Conservation (phyloP, 2,797 vertebrate genomes). For the Lindbergichthys nudifrons region DNA sequence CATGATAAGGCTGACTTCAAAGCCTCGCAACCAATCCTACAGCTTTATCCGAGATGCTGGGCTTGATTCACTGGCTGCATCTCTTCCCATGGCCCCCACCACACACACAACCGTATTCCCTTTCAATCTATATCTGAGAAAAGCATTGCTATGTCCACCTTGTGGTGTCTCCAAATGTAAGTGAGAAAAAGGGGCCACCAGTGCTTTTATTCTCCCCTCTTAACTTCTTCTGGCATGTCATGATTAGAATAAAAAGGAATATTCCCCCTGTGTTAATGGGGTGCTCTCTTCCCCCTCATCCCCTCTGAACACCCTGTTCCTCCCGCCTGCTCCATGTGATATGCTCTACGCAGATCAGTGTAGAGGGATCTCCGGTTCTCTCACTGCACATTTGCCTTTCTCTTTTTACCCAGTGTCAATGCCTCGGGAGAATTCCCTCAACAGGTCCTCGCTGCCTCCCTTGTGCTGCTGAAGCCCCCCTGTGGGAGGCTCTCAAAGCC, state of each 20-base stretch:
- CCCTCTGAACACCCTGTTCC: slow-evolving; percentile 46
- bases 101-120: slow-evolving; percentile 12
- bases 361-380: slow-evolving; percentile 70
- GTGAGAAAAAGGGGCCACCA: slow-evolving; percentile 46
- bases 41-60: slow-evolving; percentile 75
- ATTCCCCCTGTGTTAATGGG: slow-evolving; percentile 73
- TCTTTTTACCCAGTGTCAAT: slow-evolving; percentile 67
- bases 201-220: slow-evolving; percentile 34
- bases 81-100: slow-evolving; percentile 72
- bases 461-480: slow-evolving; percentile 40
- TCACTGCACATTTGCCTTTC: slow-evolving; percentile 73
- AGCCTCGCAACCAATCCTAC: slow-evolving; percentile 71
- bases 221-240: slow-evolving; percentile 49
- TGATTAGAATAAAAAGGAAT: slow-evolving; percentile 79
- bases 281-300: slow-evolving; percentile 39
- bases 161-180: slow-evolving; percentile 18
- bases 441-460: slow-evolving; percentile 46
- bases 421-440: slow-evolving; percentile 55
- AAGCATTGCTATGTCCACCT: slow-evolving; percentile 41
- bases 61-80: slow-evolving; percentile 71
- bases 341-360: slow-evolving; percentile 62
- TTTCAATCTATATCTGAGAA: slow-evolving; percentile 40
- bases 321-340: slow-evolving; percentile 49
- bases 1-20: slow-evolving; percentile 77
- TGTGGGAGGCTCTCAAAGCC: slow-evolving; percentile 50